These are phyloP conservation scores for Sarcophaga carnaria DNA, from an alignment of 2,888 invertebrate genomes.

Conservation along the genomic window DNA sequence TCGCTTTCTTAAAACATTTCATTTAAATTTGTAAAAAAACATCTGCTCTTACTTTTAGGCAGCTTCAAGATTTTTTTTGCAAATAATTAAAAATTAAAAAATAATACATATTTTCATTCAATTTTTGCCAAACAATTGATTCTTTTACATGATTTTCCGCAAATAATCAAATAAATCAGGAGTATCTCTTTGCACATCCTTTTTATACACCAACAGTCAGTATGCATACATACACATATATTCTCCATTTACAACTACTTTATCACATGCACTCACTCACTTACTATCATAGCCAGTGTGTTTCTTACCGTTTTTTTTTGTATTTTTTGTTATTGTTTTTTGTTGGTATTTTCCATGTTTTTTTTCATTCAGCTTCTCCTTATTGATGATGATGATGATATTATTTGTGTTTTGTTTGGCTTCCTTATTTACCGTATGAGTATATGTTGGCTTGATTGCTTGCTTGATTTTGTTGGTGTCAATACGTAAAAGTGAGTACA, in stretches of 20 bases:
- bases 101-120: too few relatives aligned
- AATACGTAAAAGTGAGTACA: slow-evolving; percentile 53
- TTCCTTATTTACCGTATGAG: slow-evolving; percentile 61
- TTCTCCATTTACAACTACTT: background rate
- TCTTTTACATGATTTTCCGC: slow-evolving; percentile 14
- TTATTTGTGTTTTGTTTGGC: slow-evolving; percentile 65
- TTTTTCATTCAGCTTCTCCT: slow-evolving; percentile 37
- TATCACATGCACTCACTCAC: background rate
- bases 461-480: slow-evolving; percentile 43
- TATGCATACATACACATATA: background rate
- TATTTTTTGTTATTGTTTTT: slow-evolving; percentile 13
- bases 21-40: too few relatives aligned
- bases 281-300: background rate
- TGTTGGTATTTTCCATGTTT: slow-evolving; percentile 15
- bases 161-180: slow-evolving; percentile 5
- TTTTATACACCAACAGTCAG: background rate
- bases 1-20: too few relatives aligned
- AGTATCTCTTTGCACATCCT: slow-evolving; percentile 40
- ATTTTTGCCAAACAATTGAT: slow-evolving; percentile 7
- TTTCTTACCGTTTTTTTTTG: background rate
- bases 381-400: slow-evolving; percentile 48
- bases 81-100: too few relatives aligned
- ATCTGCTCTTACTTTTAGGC: too few relatives aligned
- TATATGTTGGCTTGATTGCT: slow-evolving; percentile 20
- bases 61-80: too few relatives aligned